Percentiles rank a stretch among this genome's conserved stretches.
These are phyloP conservation scores for Rotaria magnacalcarata DNA, from an alignment of 2,888 invertebrate genomes.

Conservation along the genomic window DNA sequence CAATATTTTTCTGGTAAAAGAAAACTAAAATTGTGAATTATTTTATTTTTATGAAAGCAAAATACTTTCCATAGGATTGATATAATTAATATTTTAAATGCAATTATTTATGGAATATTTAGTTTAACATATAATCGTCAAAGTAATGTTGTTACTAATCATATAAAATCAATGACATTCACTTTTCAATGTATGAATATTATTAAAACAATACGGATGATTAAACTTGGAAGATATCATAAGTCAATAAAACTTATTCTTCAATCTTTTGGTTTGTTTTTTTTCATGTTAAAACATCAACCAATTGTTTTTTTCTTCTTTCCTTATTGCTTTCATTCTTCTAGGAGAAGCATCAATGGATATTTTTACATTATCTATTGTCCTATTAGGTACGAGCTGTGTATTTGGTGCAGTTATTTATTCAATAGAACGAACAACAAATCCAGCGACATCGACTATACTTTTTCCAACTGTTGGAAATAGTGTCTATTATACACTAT, in stretches of 20 bases:
- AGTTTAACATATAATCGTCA: not conserved
- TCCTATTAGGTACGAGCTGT: not conserved
- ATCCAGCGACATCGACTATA: not conserved
- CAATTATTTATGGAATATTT: not conserved
- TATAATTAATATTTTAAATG: not conserved
- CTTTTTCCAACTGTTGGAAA: conserved; percentile 9
- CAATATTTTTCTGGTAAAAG: not conserved
- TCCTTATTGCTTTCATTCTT: no score
- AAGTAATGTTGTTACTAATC: not conserved
- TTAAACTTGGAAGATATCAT: conserved; percentile 37
- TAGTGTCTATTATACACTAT: conserved; percentile 7
- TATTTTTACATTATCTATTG: not conserved
- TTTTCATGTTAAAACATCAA: no score
- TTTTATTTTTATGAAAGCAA: no score
- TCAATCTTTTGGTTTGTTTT: not conserved
- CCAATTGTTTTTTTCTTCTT: no score
- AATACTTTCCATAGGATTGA: not conserved
- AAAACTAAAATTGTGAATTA: no score
- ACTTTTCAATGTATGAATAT: conserved; percentile 12
- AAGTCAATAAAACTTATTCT: not conserved
- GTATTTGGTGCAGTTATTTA: conserved; percentile 32
- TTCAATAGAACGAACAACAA: conserved; percentile 16
- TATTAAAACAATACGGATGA: not conserved
- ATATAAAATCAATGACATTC: not conserved
- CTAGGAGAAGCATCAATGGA: not conserved